Evolutionary conservation across 2,797 vertebrate genomes (phyloP), one percentile per base, ranked within the genome.

Genomic region (Helarctos malayanus): DNA sequence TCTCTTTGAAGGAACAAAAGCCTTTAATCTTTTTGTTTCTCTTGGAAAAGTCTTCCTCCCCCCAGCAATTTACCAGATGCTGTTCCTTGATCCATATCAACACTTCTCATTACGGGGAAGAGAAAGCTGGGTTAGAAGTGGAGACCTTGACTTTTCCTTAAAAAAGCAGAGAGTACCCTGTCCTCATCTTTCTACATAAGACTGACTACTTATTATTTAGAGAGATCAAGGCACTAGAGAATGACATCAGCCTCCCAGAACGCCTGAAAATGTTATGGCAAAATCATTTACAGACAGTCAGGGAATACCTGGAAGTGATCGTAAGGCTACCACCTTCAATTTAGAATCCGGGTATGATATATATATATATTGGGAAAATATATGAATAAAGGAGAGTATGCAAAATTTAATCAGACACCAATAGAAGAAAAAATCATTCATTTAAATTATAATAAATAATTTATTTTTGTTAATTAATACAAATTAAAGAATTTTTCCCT

Each of bases 161-260:
- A 80, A 87, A 41, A 75, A 19, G 38, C 71, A 54, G 25, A 59
- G 99, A 99, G 18, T 41, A 57, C 41, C 19, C 8, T 85, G 10
- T 49, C 38, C 19, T 21, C 49, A 25, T 35, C 52, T 84, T 59
- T 59, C 49, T 85, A 57, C 32, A 47, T 49, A 38, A 78, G n/a
- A 23, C 49, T 63, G 75, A 47, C 19, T 89, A 23, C 25, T 32
- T 57, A 18, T 25, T 68, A 57, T 38, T 49, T 78, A 32, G 41
- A 84, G 57, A 65, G 38, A 47, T 32, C 8, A 32, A 75, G 29
- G 14, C 71, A 93, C 25, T 38, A 89, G 29, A 56, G 47, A 75
- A 80, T 82, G 35, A 21, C 68, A 75, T 59, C 32, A 32, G 27
- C 54, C 27, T 86, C 25, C 35, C n/a, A 80, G 23, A 16, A 47